A percentile compares a stretch with the other conserved stretches of the same genome.
Conservation (phyloP, 1,140 invertebrate genomes). For the Philotrypesis tridentata region DNA sequence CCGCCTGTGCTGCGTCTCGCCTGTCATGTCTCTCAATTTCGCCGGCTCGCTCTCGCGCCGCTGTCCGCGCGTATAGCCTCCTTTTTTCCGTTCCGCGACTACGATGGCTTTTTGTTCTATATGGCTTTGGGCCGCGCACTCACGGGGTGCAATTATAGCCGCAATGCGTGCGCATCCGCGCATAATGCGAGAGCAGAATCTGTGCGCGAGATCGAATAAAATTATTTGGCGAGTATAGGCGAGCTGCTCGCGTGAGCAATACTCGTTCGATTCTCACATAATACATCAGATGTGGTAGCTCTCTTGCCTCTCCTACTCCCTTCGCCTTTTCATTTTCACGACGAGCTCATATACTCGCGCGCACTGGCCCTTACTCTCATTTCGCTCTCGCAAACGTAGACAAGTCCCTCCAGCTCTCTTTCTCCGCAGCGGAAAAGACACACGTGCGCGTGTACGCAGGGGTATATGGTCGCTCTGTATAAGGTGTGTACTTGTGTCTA, state of each 20-base stretch:
- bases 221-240: conserved; percentile 29
- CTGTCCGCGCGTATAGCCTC: neutral
- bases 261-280: conserved; percentile 20
- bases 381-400: conserved; percentile 19
- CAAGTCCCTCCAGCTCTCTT: neutral
- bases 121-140: neutral
- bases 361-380: conserved; percentile 58
- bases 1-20: conserved; percentile 52
- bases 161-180: no score
- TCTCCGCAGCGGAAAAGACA: conserved; percentile 20
- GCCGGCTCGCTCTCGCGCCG: conserved; percentile 19
- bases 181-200: no score
- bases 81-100: conserved; percentile 1
- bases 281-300: neutral
- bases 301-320: conserved; percentile 46
- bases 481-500: neutral
- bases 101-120: conserved; percentile 4
- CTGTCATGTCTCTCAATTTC: neutral
- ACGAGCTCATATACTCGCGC: conserved; percentile 46
- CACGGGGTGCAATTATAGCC: conserved; percentile 30
- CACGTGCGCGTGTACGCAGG: conserved; percentile 20
- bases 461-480: conserved; percentile 28
- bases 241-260: conserved; percentile 27
- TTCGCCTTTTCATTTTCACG: conserved; percentile 56
- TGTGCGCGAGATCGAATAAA: no score